Base-by-base conservation (phyloP, 1,140 invertebrate species). In the Aphis gossypii region DNA sequence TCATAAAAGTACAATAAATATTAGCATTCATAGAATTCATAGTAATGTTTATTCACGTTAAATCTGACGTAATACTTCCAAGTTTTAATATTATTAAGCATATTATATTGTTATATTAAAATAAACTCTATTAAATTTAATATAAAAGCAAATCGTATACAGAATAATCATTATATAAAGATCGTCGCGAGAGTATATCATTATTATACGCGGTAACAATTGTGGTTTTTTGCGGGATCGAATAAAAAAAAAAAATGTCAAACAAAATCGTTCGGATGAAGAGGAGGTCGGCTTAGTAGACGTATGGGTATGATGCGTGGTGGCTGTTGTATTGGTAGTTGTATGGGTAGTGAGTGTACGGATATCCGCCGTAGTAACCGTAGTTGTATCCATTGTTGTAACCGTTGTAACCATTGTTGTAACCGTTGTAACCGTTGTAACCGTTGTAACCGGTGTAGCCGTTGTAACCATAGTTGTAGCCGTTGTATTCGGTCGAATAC, bases 341-440 rank as follows among this genome's bases (percentile, higher is more conserved):
- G 30, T 46, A n/a, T 0, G 60, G 35, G 18, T 91, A 76, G 4
- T 92, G 21, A 4, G 41, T 25, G 92, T 93, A 90, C 38, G 60
- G 84, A 76, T 93, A 93, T 76, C 30, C 60, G 8, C 48, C n/a
- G 25, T 93, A 88, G 54, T 88, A 93, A 88, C 76, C 60, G 11
- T 60, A 60, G 44, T 94, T 83, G 93, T 94, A 93, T 41, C 82
- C 68, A 89, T 94, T 68, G 87, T 92, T 68, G 76, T 92, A 93
- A 18, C 48, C 41, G 60, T 94, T 88, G n/a, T 88, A 93, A 88
- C 68, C 60, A 11, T 11, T 1, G 51, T 94, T 83, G 90, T 94
- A 92, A 25, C 82, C 56, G 25, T 92, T 68, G 76, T 92, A 93
- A 18, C 48, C 41, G 60, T 94, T 88, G n/a, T 88, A 93, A 88